phyloP scores from a whole-genome alignment of 2,113 vertebrate species.

The Strix aluco region DNA sequence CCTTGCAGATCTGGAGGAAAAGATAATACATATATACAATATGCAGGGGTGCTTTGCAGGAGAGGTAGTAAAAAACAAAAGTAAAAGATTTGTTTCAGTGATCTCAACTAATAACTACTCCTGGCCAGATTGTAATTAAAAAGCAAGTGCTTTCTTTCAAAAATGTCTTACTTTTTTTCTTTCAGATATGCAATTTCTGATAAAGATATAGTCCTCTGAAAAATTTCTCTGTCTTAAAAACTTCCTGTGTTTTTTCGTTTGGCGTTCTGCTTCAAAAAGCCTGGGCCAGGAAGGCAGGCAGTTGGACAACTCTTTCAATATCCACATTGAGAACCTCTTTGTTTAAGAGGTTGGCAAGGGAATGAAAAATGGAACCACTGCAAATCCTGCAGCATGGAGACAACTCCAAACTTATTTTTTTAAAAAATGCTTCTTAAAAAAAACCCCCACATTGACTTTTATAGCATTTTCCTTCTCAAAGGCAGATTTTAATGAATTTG shows the following conservation, averaged over 20 bases:
- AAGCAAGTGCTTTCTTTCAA: neutral
- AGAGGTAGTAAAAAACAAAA: neutral
- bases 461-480: neutral
- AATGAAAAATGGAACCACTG: neutral
- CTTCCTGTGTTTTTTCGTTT: neutral
- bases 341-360: neutral
- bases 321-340: neutral
- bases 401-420: neutral
- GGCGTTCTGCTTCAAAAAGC: neutral
- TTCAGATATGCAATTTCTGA: neutral
- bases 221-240: neutral
- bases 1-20: neutral
- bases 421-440: neutral
- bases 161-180: neutral
- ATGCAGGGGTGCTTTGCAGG: neutral
- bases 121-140: neutral
- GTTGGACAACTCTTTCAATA: neutral
- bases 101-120: neutral
- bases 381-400: neutral
- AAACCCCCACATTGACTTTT: neutral
- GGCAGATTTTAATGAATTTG: neutral
- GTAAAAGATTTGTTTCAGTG: neutral
- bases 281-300: neutral
- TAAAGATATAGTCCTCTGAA: neutral
- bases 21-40: neutral